These are phyloP conservation scores for Eristalis tenax DNA, from an alignment of 2,888 invertebrate species.

Conservation along the genomic window DNA sequence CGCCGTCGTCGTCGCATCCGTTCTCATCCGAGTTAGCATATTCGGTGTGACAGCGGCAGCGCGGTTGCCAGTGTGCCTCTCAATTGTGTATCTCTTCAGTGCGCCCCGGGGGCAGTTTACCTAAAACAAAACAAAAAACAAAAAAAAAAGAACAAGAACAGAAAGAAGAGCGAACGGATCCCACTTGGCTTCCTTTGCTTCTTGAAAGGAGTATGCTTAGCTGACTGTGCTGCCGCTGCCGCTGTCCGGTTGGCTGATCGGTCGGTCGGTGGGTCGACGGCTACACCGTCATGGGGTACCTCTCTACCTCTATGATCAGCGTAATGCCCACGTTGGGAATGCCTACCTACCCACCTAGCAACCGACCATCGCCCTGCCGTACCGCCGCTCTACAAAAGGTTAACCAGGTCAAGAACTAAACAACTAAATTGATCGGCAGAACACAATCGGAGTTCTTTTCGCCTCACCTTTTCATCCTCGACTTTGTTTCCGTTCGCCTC, in stretches of 20 bases:
- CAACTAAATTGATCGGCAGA: conserved; percentile 80
- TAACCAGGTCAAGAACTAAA: conserved; percentile 80
- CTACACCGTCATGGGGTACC: conserved; percentile 34
- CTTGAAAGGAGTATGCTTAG: conserved; percentile 47
- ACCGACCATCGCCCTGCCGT: not conserved
- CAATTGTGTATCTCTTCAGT: conserved; percentile 51
- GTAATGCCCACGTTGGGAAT: conserved; percentile 68
- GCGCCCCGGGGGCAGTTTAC: conserved; percentile 69
- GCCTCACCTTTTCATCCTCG: conserved; percentile 59
- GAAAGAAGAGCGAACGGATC: conserved; percentile 13
- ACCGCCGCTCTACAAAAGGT: conserved; percentile 74
- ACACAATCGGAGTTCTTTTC: conserved; percentile 75
- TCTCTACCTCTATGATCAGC: conserved; percentile 47
- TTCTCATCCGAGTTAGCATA: conserved; percentile 72
- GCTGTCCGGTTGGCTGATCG: conserved; percentile 69
- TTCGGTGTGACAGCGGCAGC: conserved; percentile 69
- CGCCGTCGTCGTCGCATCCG: not conserved
- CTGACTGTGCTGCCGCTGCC: conserved; percentile 29
- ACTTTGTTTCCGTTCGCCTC: not conserved
- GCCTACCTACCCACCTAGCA: conserved; percentile 59
- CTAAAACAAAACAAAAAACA: no score
- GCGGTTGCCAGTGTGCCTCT: conserved; percentile 64
- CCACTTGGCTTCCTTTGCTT: conserved; percentile 64
- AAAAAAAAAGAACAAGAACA: no score
- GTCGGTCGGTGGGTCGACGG: conserved; percentile 67